Percentiles rank a stretch among this genome's conserved stretches.
phyloP scores from a whole-genome alignment of 2,888 invertebrate species.

The Germaria angustata region DNA sequence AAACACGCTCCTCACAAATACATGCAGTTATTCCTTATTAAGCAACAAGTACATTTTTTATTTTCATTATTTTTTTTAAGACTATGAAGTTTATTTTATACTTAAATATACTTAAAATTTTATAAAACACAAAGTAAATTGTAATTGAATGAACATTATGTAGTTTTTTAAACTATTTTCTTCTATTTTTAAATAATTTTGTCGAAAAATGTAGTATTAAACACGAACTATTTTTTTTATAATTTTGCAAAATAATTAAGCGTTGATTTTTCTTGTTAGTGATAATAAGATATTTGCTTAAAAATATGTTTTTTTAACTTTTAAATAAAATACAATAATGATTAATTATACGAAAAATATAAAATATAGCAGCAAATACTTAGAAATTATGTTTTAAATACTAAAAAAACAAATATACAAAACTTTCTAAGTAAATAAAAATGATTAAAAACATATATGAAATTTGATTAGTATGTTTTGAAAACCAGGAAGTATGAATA shows the following conservation, averaged over 20 bases:
- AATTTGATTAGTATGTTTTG: constrained; percentile 63
- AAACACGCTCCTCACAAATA: not conserved
- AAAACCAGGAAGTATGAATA: constrained; percentile 29
- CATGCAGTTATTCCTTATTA: constrained; percentile 20
- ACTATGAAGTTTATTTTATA: not conserved
- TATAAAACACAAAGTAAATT: not conserved
- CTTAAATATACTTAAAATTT: constrained; percentile 12
- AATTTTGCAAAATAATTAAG: constrained; percentile 23
- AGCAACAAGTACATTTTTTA: constrained; percentile 40
- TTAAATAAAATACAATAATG: constrained; percentile 47
- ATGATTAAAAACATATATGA: constrained; percentile 48
- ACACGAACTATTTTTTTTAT: not conserved
- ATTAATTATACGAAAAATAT: constrained; percentile 37
- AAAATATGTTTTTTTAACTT: constrained; percentile 20
- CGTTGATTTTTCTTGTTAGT: constrained; percentile 42
- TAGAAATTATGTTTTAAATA: constrained; percentile 49
- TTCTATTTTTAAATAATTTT: not conserved
- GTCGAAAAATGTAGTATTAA: no score
- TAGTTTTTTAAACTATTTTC: not conserved
- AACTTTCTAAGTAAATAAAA: constrained; percentile 49
- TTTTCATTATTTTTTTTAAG: constrained; percentile 10
- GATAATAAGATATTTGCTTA: constrained; percentile 20
- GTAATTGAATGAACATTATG: not conserved
- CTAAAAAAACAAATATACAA: constrained; percentile 14
- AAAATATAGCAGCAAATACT: constrained; percentile 20